Conservation (phyloP, 1,140 invertebrate species). For the Coelopa frigida region DNA sequence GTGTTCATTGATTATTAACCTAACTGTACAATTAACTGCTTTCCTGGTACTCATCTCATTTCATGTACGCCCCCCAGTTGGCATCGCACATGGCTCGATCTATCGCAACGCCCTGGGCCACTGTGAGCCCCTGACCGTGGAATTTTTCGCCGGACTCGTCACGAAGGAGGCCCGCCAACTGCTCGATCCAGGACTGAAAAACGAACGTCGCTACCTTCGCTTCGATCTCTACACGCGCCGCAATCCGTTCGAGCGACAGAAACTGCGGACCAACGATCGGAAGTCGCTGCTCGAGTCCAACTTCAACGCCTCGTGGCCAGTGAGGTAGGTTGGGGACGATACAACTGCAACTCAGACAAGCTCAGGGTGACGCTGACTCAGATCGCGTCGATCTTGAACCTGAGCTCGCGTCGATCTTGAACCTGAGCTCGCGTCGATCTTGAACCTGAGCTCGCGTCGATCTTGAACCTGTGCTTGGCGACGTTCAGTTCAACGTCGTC, state of each 20-base stretch:
- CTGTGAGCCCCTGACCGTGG: slow-evolving; percentile 17
- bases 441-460: too few relatives aligned
- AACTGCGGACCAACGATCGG: slow-evolving; percentile 19
- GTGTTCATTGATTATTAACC: too few relatives aligned
- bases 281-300: slow-evolving; percentile 19
- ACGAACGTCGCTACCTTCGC: slow-evolving; percentile 7
- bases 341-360: not conserved
- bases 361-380: too few relatives aligned
- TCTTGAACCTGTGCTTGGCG: too few relatives aligned
- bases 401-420: not conserved
- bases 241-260: slow-evolving; percentile 19
- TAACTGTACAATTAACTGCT: too few relatives aligned
- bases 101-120: too few relatives aligned
- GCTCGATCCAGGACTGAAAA: slow-evolving; percentile 4
- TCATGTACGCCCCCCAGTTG: too few relatives aligned
- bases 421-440: too few relatives aligned
- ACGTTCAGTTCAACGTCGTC: too few relatives aligned
- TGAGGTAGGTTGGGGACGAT: slow-evolving; percentile 18
- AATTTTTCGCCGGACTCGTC: slow-evolving; percentile 16
- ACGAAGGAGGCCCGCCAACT: slow-evolving; percentile 16
- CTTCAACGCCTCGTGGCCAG: slow-evolving; percentile 28
- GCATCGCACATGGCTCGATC: too few relatives aligned
- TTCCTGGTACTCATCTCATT: too few relatives aligned
- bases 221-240: slow-evolving; percentile 17
- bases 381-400: not conserved